These are phyloP conservation scores for Nylanderia fulva DNA, from an alignment of 1,140 invertebrate species.

Conservation along the genomic window DNA sequence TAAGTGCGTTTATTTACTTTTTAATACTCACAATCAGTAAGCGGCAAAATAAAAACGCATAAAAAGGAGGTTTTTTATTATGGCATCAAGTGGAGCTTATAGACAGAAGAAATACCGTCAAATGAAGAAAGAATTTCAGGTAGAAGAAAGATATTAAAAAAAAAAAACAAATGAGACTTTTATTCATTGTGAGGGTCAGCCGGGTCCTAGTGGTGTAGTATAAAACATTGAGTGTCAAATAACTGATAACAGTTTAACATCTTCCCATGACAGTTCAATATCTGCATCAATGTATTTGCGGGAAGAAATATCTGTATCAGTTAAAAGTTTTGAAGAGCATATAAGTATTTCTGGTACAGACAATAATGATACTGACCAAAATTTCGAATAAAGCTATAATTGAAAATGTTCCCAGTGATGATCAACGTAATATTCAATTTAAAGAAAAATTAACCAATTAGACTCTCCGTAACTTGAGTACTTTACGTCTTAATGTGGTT, in stretches of 20 bases:
- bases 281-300: not conserved
- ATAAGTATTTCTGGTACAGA: not conserved
- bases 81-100: not conserved
- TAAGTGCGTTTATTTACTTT: too few relatives aligned
- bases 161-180: not conserved
- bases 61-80: not conserved
- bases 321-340: not conserved
- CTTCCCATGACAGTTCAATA: not conserved
- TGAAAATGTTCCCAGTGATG: not conserved
- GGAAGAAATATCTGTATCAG: not conserved
- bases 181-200: not conserved
- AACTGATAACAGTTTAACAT: not conserved
- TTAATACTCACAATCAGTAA: too few relatives aligned
- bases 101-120: not conserved
- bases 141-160: not conserved
- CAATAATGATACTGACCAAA: not conserved
- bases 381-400: not conserved
- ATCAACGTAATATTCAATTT: not conserved
- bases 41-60: too few relatives aligned
- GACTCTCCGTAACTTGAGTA: not conserved
- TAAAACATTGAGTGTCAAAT: not conserved
- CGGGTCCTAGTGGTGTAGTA: not conserved
- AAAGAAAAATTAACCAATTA: not conserved
- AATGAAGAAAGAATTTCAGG: not conserved
- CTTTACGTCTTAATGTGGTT: not conserved